Evolutionary conservation across 2,113 vertebrate species (phyloP), one percentile per base, ranked within the genome.

Genomic region (Coracopsis vasa): DNA sequence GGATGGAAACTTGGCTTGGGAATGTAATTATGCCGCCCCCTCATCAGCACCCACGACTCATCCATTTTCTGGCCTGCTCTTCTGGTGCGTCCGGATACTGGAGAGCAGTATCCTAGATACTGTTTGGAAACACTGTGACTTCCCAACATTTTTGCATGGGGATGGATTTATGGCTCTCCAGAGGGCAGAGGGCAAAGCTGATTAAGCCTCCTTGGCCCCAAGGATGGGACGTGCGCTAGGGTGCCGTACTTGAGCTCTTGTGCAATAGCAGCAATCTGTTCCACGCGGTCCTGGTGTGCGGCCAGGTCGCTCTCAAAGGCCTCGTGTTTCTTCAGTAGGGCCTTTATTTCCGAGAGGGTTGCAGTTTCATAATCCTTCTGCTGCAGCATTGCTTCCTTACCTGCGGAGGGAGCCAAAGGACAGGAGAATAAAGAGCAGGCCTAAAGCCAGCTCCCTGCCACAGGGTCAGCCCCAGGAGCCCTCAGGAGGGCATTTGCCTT

Each of bases 241-340:
- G 65, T 93, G 89, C 65, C 98, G 7, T 98, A 99, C 99, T 99
- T 99, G 48, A 99, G 98, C 97, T 99, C 99, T 97, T 99, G 99
- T 21, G 99, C 99, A 53, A 99, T 99, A 97, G 99, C 99, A 1
- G 99, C 99, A 16, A 99, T 99, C 98, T 99, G 99, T 96, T 99
- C 99, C 96, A 99, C 99, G 0, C 99, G 98, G 98, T 99, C 99
- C 98, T 99, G 99, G 97, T 99, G 99, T 19, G 99, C 99, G 1
- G 99, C 99, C 96, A 99, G 98, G 97, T 99, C 99, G 7, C 99
- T 99, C 98, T 99, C 99, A 18, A 99, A 99, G 67, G 99, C 99
- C 98, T 99, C 99, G 2, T 99, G 99, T 95, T 99, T 99, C 98
- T 99, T 99, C 97, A 99, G 98, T 97, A 99, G 97, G 44, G 99